Percentiles rank a stretch among this genome's conserved stretches.
These are phyloP conservation scores for Anoplius nigerrimus DNA, from an alignment of 2,888 invertebrate species.

Conservation along the genomic window DNA sequence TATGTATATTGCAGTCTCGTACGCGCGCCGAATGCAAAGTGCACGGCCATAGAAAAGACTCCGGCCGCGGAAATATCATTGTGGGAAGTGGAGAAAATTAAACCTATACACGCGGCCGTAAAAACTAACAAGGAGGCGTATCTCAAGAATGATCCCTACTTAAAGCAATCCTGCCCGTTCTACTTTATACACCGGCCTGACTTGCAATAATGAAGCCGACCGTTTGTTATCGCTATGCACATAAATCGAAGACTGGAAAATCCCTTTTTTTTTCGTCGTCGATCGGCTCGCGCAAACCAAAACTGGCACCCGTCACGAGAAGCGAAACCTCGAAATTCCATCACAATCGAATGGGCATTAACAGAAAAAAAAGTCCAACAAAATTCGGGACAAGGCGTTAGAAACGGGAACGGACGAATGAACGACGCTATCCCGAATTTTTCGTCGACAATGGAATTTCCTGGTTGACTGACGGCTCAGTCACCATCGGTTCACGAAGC, in stretches of 20 bases:
- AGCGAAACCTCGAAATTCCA: no score
- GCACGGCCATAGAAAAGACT: not conserved
- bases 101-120: not conserved
- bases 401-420: slow-evolving; percentile 23
- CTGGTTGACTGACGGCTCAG: slow-evolving; percentile 53
- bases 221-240: no score
- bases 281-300: no score
- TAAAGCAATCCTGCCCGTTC: no score
- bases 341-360: no score
- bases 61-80: no score
- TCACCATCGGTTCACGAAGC: slow-evolving; percentile 39
- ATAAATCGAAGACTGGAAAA: no score
- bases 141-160: not conserved
- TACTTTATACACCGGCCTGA: no score
- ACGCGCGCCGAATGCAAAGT: not conserved
- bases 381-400: slow-evolving; percentile 11
- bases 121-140: not conserved
- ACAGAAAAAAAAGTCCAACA: not conserved
- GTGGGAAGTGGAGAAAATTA: no score
- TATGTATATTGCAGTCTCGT: not conserved
- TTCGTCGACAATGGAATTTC: slow-evolving; percentile 54
- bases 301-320: no score
- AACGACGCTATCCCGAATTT: slow-evolving; percentile 39
- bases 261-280: no score
- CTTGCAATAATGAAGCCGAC: no score